phyloP scores from a whole-genome alignment of 2,888 invertebrate genomes.

The Macropis europaea region DNA sequence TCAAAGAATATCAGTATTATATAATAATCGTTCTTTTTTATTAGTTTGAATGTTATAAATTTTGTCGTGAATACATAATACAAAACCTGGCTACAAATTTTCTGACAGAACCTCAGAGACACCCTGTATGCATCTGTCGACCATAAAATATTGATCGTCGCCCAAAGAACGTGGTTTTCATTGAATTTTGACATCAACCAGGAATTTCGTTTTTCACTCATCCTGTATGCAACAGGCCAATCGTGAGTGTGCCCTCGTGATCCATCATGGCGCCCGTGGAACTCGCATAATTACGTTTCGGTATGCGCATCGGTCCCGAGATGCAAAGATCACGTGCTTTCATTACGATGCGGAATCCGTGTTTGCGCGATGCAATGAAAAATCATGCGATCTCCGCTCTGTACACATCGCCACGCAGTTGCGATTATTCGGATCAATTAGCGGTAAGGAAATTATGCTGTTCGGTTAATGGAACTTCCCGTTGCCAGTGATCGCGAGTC shows the following conservation, averaged over 20 bases:
- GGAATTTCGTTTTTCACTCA: conserved; percentile 59
- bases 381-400: conserved; percentile 18
- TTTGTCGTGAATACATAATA: too few relatives aligned
- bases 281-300: conserved; percentile 59
- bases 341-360: conserved; percentile 43
- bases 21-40: too few relatives aligned
- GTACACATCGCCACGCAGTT: background rate
- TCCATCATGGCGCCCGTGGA: conserved; percentile 17
- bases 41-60: too few relatives aligned
- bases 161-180: too few relatives aligned
- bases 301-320: conserved; percentile 27
- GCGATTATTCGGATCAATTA: conserved; percentile 13
- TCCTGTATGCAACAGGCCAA: conserved; percentile 62
- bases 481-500: background rate
- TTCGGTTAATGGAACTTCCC: background rate
- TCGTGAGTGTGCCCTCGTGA: conserved; percentile 50
- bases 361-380: conserved; percentile 18
- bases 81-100: too few relatives aligned
- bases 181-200: too few relatives aligned
- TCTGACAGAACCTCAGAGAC: too few relatives aligned
- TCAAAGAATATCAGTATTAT: too few relatives aligned
- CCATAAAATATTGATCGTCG: too few relatives aligned
- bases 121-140: too few relatives aligned
- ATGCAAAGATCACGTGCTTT: conserved; percentile 62
- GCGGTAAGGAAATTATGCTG: background rate